Conservation (phyloP, 2,797 vertebrate genomes). For the Eurystomus glaucurus region DNA sequence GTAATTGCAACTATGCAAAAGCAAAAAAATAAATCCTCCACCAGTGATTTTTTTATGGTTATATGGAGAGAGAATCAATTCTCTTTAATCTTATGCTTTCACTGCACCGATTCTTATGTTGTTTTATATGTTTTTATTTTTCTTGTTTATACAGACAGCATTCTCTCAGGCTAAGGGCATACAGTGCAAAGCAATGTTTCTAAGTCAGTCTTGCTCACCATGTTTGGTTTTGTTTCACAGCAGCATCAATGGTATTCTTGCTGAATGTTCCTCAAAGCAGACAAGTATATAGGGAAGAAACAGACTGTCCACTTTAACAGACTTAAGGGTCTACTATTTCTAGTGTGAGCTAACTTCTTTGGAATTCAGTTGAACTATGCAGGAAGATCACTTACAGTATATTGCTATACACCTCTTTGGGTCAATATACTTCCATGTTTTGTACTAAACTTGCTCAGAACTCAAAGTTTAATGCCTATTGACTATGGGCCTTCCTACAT, state of each 20-base stretch:
- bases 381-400: not conserved
- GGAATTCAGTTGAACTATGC: not conserved
- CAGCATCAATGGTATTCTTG: not conserved
- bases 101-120: not conserved
- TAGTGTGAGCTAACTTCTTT: not conserved
- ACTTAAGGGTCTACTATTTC: not conserved
- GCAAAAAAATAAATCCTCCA: not conserved
- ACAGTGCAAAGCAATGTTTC: not conserved
- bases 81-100: not conserved
- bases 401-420: not conserved
- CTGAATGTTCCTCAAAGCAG: not conserved
- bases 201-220: not conserved
- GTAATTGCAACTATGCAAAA: not conserved
- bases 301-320: not conserved
- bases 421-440: not conserved
- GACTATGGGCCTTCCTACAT: not conserved
- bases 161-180: not conserved
- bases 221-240: not conserved
- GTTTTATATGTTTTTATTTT: not conserved
- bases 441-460: constrained; percentile 25
- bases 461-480: constrained; percentile 44
- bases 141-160: not conserved
- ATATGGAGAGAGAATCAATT: not conserved
- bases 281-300: not conserved
- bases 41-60: not conserved